A percentile compares a stretch with the other conserved stretches of the same genome.
These are phyloP conservation scores for Heliconius erato DNA, from an alignment of 2,888 invertebrate species.

Conservation along the genomic window DNA sequence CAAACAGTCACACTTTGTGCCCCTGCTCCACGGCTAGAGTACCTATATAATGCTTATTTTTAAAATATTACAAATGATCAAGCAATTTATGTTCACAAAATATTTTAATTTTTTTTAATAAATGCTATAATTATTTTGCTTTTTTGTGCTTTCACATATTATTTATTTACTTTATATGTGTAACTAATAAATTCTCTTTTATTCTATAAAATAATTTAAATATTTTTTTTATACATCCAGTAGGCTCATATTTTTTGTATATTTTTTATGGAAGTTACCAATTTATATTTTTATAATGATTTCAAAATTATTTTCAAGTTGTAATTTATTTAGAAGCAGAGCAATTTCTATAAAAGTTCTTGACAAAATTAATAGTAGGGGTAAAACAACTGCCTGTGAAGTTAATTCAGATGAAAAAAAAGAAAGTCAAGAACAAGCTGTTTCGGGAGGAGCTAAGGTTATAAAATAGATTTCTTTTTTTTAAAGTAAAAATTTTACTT, in stretches of 20 bases:
- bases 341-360: slow-evolving; percentile 43
- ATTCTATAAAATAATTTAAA: not conserved
- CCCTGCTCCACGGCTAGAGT: too few relatives aligned
- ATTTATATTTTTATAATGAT: slow-evolving; percentile 68
- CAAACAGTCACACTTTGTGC: too few relatives aligned
- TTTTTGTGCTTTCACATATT: not conserved
- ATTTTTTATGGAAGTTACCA: not conserved
- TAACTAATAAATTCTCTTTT: not conserved
- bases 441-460: slow-evolving; percentile 8
- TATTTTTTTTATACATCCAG: slow-evolving; percentile 1
- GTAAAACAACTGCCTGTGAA: not conserved
- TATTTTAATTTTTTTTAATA: not conserved
- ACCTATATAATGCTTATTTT: too few relatives aligned
- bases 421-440: not conserved
- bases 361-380: slow-evolving; percentile 45
- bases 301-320: slow-evolving; percentile 70
- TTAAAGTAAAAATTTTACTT: too few relatives aligned
- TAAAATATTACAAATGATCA: too few relatives aligned
- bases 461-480: not conserved
- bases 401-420: not conserved
- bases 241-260: slow-evolving; percentile 1
- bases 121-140: not conserved
- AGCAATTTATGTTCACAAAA: slow-evolving; percentile 20
- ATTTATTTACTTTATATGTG: not conserved
- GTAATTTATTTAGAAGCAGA: slow-evolving; percentile 54